Conservation (phyloP, 2,797 vertebrate genomes). For the Rhinophrynus dorsalis region DNA sequence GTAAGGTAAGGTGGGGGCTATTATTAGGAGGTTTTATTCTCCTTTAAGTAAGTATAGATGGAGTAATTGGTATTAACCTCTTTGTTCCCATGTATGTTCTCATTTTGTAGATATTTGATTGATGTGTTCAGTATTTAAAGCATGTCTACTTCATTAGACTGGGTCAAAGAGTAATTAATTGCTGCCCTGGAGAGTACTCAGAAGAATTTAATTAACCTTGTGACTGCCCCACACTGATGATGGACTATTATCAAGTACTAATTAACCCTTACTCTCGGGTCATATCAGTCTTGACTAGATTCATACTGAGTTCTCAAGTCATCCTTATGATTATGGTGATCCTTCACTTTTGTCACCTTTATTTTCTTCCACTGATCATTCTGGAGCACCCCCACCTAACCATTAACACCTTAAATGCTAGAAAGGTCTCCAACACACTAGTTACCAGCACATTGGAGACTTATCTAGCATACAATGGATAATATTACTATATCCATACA, state of each 20-base stretch:
- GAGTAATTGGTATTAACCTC: constrained; percentile 24
- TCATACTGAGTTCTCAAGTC: constrained; percentile 27
- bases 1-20: too few relatives aligned
- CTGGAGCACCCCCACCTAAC: too few relatives aligned
- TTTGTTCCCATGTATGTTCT: constrained; percentile 8
- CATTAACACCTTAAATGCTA: too few relatives aligned
- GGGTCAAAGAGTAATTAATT: constrained; percentile 47
- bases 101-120: constrained; percentile 27
- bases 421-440: too few relatives aligned
- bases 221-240: constrained; percentile 37
- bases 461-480: too few relatives aligned
- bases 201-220: constrained; percentile 48
- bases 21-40: too few relatives aligned
- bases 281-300: constrained; percentile 25
- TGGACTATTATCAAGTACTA: constrained; percentile 36
- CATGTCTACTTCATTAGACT: constrained; percentile 25
- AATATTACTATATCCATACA: too few relatives aligned
- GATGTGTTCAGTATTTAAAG: constrained; percentile 18
- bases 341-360: constrained; percentile 3
- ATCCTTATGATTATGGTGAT: neutral
- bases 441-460: too few relatives aligned
- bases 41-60: too few relatives aligned
- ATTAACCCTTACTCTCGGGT: constrained; percentile 39
- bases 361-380: neutral
- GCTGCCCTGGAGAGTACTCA: constrained; percentile 35